Evolutionary conservation across 2,797 vertebrate genomes (phyloP), one percentile per base, ranked within the genome.

Genomic region (Brachyrhaphis roseni): DNA sequence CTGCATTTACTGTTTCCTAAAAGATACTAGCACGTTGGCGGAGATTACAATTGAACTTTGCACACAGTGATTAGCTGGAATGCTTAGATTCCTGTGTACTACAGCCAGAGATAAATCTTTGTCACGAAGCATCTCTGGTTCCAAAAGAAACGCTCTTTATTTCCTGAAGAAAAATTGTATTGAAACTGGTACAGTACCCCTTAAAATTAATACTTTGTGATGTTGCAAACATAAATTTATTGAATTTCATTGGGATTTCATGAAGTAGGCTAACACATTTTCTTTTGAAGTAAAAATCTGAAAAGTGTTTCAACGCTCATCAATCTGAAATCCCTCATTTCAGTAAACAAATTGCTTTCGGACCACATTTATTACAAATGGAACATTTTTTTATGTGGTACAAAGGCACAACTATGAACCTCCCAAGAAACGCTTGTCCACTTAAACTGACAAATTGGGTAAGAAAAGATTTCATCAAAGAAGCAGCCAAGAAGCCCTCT

Each of bases 11-110:
- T 88, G 88, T 94, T 95, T 95, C 92, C 94, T 94, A 90, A 95
- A 89, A 96, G 95, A 96, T 95, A 94, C 91, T 86, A 90, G 88
- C 83, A 76, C 88, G 79, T 90, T 84, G 86, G 89, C 89, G 80
- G 83, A 89, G 93, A 95, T 96, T 94, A 90, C 81, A 76, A 84
- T 86, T 95, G 95, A 95, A 95, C 94, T 95, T 95, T 95, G 93
- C 91, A 91, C 94, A 87, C 90, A 74, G 86, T 94, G 94, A 95
- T 95, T 95, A 92, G 91, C 87, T 91, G 94, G 94, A 95, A 94
- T 93, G 92, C 90, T 82, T 76, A 93, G 86, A 94, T 94, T 95
- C 90, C 91, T 90, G 90, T 86, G 90, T 78, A 74, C 83, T 77
- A 80, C 78, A 71, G 84, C 82, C 89, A 78, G 89, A 93, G 93